A percentile compares a stretch with the other conserved stretches of the same genome.
Evolutionary conservation across 2,888 invertebrate species (phyloP).

Genomic region (Mythimna loreyi): DNA sequence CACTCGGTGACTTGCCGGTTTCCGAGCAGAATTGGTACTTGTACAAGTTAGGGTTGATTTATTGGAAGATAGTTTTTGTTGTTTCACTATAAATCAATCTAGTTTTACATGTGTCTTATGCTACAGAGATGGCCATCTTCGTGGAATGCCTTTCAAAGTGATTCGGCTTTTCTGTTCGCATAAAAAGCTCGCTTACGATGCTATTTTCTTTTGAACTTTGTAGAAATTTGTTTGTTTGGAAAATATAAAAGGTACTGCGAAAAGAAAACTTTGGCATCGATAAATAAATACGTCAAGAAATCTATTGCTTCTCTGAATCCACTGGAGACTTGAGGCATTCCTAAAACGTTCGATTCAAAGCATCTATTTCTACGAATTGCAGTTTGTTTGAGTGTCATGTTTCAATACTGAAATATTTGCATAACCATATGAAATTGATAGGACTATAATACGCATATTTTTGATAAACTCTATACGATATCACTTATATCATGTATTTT

Average conservation of each 20-base stretch:
- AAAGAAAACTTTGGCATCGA: background rate
- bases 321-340: background rate
- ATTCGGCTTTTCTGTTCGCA: slow-evolving; percentile 21
- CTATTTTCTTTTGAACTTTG: slow-evolving; percentile 15
- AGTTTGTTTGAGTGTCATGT: background rate
- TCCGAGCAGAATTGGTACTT: slow-evolving; percentile 48
- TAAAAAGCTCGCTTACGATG: slow-evolving; percentile 10
- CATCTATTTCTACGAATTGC: background rate
- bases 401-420: slow-evolving; percentile 8
- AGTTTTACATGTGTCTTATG: slow-evolving; percentile 53
- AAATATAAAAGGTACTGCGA: slow-evolving; percentile 8
- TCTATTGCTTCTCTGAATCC: slow-evolving; percentile 11
- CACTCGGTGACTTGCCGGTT: slow-evolving; percentile 59
- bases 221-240: background rate
- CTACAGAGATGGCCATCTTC: slow-evolving; percentile 26
- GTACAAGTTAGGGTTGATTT: slow-evolving; percentile 65
- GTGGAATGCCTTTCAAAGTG: slow-evolving; percentile 26
- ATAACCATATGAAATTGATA: too few relatives aligned
- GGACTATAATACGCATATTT: too few relatives aligned
- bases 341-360: background rate
- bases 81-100: slow-evolving; percentile 63
- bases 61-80: slow-evolving; percentile 60
- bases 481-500: slow-evolving; percentile 8
- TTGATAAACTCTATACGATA: background rate
- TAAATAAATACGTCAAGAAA: slow-evolving; percentile 5